These are phyloP conservation scores for Geotria australis DNA, from an alignment of 2,797 vertebrate genomes.

Conservation along the genomic window DNA sequence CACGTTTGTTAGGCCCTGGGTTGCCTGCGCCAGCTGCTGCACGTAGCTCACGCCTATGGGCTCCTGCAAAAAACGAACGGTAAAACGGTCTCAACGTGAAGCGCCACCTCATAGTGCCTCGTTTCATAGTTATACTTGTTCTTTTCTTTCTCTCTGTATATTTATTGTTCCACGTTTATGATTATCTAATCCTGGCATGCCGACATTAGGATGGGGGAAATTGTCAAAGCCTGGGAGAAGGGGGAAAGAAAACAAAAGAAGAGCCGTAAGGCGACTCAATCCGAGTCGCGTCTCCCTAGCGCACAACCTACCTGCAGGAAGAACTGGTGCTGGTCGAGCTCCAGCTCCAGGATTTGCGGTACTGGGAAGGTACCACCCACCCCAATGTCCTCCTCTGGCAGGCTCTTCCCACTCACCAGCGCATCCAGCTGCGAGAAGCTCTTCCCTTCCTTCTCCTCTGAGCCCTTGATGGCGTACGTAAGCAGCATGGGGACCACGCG, in stretches of 20 bases:
- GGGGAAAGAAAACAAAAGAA: too few relatives aligned
- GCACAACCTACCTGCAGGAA: slow-evolving; percentile 14
- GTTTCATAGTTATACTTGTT: too few relatives aligned
- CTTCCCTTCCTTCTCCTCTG: slow-evolving; percentile 83
- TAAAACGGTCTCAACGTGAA: too few relatives aligned
- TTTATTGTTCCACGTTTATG: too few relatives aligned
- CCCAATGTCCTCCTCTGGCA: slow-evolving; percentile 62
- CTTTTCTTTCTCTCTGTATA: too few relatives aligned
- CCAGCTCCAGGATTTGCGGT: slow-evolving; percentile 97
- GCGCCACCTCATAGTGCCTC: too few relatives aligned
- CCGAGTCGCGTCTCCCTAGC: too few relatives aligned
- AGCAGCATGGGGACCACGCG: slow-evolving; percentile 77
- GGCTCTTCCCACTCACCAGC: slow-evolving; percentile 61
- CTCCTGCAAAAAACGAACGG: slow-evolving; percentile 35
- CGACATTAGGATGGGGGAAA: too few relatives aligned
- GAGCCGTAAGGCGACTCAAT: too few relatives aligned
- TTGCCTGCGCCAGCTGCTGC: slow-evolving; percentile 47
- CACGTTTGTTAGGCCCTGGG: neutral
- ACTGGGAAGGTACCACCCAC: slow-evolving; percentile 32
- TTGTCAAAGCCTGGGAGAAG: too few relatives aligned
- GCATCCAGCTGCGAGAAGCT: slow-evolving; percentile 95
- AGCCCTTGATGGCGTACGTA: slow-evolving; percentile 87
- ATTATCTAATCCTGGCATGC: too few relatives aligned
- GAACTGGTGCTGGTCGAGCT: slow-evolving; percentile 83
- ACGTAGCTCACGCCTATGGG: slow-evolving; percentile 75